These are phyloP conservation scores for Troides aeacus DNA, from an alignment of 2,888 invertebrate species.

Conservation along the genomic window DNA sequence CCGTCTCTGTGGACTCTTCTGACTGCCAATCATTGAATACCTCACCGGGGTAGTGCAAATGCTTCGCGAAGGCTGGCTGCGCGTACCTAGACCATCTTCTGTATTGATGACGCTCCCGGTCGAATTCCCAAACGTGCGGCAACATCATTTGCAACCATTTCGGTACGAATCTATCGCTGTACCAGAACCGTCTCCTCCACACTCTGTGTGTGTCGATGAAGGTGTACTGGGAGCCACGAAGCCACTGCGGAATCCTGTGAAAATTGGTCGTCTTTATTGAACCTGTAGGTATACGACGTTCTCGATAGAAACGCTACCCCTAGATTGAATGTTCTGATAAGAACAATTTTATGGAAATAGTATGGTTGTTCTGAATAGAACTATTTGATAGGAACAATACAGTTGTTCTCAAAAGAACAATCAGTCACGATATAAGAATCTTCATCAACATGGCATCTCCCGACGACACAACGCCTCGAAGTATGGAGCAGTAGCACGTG, in stretches of 20 bases:
- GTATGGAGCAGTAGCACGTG: too few species aligned
- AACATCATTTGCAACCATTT: conserved; percentile 14
- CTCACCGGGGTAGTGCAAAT: conserved; percentile 14
- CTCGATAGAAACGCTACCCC: too few species aligned
- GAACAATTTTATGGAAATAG: too few species aligned
- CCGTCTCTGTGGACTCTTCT: conserved; percentile 19
- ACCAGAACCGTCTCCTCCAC: conserved; percentile 15
- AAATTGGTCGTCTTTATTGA: too few species aligned
- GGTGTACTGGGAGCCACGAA: not conserved
- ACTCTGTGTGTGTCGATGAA: conserved; percentile 24
- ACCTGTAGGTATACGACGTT: too few species aligned
- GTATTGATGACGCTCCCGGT: conserved; percentile 17
- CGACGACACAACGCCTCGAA: too few species aligned
- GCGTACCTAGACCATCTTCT: conserved; percentile 16
- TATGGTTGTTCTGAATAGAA: too few species aligned
- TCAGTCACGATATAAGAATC: too few species aligned
- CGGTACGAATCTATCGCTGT: conserved; percentile 12
- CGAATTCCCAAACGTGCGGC: conserved; percentile 24
- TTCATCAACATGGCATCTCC: too few species aligned
- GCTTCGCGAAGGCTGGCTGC: conserved; percentile 17
- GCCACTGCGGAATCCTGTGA: conserved; percentile 17
- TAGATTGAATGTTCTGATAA: too few species aligned
- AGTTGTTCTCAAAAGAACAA: too few species aligned
- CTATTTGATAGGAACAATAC: too few species aligned
- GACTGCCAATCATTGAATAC: conserved; percentile 16